A percentile compares a stretch with the other conserved stretches of the same genome.
Conservation (phyloP, 1,140 invertebrate genomes). For the Platyura marginata region DNA sequence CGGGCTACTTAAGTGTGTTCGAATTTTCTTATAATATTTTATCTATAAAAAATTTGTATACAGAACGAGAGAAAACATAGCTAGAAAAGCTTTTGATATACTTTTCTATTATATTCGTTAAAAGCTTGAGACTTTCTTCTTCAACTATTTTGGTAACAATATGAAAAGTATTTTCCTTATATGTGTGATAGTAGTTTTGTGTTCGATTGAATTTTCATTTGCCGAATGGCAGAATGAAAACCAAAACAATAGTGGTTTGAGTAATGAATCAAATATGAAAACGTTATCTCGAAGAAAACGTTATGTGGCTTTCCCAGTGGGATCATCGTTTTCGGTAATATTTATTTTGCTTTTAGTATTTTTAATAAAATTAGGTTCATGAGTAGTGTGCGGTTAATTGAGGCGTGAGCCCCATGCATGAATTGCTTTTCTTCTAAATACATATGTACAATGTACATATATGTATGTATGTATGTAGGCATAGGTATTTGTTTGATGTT, state of each 20-base stretch:
- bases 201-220: neutral
- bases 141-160: neutral
- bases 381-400: too few relatives aligned
- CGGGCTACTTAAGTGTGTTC: neutral
- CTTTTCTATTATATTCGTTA: neutral
- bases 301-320: constrained; percentile 23
- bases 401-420: too few relatives aligned
- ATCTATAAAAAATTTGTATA: too few relatives aligned
- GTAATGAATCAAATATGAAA: constrained; percentile 5
- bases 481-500: too few relatives aligned
- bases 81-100: too few relatives aligned
- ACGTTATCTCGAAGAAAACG: constrained; percentile 19
- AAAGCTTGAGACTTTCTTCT: neutral
- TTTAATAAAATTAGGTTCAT: neutral
- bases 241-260: neutral
- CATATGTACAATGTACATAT: too few relatives aligned
- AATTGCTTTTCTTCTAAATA: too few relatives aligned
- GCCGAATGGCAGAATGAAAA: neutral
- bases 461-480: neutral
- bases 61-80: too few relatives aligned
- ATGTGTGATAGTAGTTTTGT: neutral
- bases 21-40: neutral
- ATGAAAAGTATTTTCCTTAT: neutral
- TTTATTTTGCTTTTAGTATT: constrained; percentile 6
- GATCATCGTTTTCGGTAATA: constrained; percentile 22